A percentile compares a stretch with the other conserved stretches of the same genome.
phyloP scores from a whole-genome alignment of 2,797 vertebrate genomes.

The Hydrolagus colliei region DNA sequence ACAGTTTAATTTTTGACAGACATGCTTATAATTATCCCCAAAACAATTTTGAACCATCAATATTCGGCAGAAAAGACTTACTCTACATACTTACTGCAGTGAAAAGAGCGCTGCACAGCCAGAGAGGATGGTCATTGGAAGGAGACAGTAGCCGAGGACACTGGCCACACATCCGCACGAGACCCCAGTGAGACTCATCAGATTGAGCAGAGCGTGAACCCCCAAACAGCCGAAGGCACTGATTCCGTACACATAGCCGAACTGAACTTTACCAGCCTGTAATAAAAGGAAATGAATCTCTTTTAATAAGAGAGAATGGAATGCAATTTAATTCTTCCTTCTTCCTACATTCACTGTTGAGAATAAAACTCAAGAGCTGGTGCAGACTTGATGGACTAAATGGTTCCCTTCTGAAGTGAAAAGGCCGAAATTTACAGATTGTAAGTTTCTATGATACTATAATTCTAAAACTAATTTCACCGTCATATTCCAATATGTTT shows the following conservation, averaged over 20 bases:
- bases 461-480: too few relatives aligned
- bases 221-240: slow-evolving; percentile 64
- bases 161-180: slow-evolving; percentile 71
- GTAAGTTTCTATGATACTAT: too few relatives aligned
- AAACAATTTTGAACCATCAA: neutral
- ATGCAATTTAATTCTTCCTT: neutral
- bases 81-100: slow-evolving; percentile 60
- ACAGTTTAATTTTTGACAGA: neutral
- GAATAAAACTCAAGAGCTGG: neutral
- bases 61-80: too few relatives aligned
- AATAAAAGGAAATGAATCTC: slow-evolving; percentile 36
- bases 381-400: too few relatives aligned
- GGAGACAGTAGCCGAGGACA: slow-evolving; percentile 69
- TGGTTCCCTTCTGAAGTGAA: too few relatives aligned
- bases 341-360: neutral
- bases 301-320: neutral
- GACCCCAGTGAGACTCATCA: slow-evolving; percentile 64
- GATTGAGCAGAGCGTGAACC: slow-evolving; percentile 58
- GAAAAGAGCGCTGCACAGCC: slow-evolving; percentile 60
- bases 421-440: too few relatives aligned
- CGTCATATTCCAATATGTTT: too few relatives aligned
- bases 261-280: slow-evolving; percentile 74
- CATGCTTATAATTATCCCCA: neutral
- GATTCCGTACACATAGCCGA: slow-evolving; percentile 67
- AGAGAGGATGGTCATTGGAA: slow-evolving; percentile 71